These are phyloP conservation scores for Cyprinodon brontotheroides DNA, from an alignment of 2,113 vertebrate species.

Conservation along the genomic window DNA sequence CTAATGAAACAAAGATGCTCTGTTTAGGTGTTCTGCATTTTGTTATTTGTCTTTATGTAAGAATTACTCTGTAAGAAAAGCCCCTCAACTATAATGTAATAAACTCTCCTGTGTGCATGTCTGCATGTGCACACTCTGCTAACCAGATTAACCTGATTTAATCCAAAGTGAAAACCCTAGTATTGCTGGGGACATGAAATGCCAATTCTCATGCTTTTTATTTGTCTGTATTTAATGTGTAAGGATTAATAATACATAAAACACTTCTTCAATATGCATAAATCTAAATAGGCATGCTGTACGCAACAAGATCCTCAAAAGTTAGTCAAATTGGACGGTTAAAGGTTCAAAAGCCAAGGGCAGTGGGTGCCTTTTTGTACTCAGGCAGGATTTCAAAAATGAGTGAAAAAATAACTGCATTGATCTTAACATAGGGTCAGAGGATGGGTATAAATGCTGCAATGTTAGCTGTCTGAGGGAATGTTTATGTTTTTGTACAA, in stretches of 20 bases:
- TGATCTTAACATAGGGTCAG: conserved; percentile 62
- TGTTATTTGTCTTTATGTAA: conserved; percentile 22
- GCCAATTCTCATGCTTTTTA: conserved; percentile 18
- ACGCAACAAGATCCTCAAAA: conserved; percentile 29
- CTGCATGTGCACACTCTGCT: background rate
- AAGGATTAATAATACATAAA: conserved; percentile 36
- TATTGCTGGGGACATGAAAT: conserved; percentile 15
- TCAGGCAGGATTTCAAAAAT: conserved; percentile 28
- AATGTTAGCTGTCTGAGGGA: too few species aligned
- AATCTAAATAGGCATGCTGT: conserved; percentile 43
- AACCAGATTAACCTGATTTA: conserved; percentile 36
- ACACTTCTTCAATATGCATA: conserved; percentile 13
- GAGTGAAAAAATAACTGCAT: conserved; percentile 47
- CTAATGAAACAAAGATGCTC: background rate
- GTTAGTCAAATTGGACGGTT: conserved; percentile 50
- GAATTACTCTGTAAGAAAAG: conserved; percentile 1
- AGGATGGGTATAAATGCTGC: conserved; percentile 56
- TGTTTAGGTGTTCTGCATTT: background rate
- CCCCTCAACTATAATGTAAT: background rate
- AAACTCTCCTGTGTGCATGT: background rate
- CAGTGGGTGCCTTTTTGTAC: conserved; percentile 31
- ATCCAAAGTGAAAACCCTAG: conserved; percentile 23
- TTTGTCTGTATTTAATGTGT: conserved; percentile 38
- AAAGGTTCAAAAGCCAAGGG: conserved; percentile 51
- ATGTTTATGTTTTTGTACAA: conserved; percentile 43